Evolutionary conservation across 2,797 vertebrate species (phyloP).

Genomic region (Hippocampus kuda): DNA sequence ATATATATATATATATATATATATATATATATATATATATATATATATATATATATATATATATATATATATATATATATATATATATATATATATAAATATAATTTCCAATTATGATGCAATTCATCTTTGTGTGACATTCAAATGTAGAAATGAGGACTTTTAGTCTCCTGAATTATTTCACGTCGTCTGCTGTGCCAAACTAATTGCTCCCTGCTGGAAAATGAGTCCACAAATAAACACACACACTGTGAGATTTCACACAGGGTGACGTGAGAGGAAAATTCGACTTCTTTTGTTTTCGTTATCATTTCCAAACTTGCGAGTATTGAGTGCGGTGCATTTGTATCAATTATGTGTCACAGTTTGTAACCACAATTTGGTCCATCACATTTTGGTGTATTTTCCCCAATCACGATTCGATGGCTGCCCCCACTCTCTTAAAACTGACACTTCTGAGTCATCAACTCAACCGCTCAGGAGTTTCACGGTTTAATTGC

Average conservation of each 20-base stretch:
- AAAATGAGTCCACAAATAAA: slow-evolving; percentile 10
- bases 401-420: not conserved
- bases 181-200: not conserved
- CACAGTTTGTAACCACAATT: not conserved
- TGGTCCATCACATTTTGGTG: not conserved
- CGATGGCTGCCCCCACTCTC: slow-evolving; percentile 9
- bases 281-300: not conserved
- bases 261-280: not conserved
- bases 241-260: not conserved
- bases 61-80: no score
- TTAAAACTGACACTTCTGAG: slow-evolving; percentile 24
- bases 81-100: no score
- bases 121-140: not conserved
- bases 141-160: not conserved
- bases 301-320: slow-evolving; percentile 2
- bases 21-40: no score
- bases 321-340: not conserved
- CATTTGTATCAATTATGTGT: not conserved
- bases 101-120: not conserved
- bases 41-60: no score
- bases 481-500: slow-evolving; percentile 53
- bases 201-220: slow-evolving; percentile 11
- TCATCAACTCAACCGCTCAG: slow-evolving; percentile 29
- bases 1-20: no score
- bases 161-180: not conserved